Evolutionary conservation across 2,888 invertebrate species (phyloP), one percentile per base, ranked within the genome.

Genomic region (Diarsia brunnea): DNA sequence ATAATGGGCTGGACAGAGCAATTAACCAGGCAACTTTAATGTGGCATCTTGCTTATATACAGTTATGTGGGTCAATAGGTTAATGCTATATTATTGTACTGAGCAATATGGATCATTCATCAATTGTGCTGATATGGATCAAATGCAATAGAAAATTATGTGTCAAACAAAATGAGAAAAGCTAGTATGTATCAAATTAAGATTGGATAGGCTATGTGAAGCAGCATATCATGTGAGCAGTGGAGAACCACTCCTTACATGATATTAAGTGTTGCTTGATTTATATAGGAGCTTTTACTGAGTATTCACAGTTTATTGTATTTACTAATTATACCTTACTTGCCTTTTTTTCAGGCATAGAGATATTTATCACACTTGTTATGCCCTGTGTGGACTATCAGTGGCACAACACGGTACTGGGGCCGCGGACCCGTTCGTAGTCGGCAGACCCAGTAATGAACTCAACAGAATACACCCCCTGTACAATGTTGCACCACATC

Each of bases 321-420:
- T 24, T 24, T 70, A 24, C 11, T 47, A 16, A 58, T 21, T 19
- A 24, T 21, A 60, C 21, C 21, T 10, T n/a, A n/a, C n/a, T 75
- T 94, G 84, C 24, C 24, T 27, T 16, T 58, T 24, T 96, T 96
- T 79, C 95, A 98, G 98, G 92, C 97, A 97, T 68, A 97, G 98
- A 87, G 99, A 99, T 96, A 97, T 98, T 84, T 99, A 99, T 94
- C 99, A 99, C 94, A 99, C 99, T 0, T 99, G 99, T 94, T 99
- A 99, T 92, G 98, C 98, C 1, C 96, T 99, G 66, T 99, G 99
- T 95, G 99, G 99, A 7, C 96, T 99, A 65, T 98, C 99, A 24
- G 97, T 99, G 78, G 98, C 99, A 4, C 99, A 99, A 93, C 98
- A 98, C 93, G 96, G 96, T 63, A 94, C 94, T 7, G 95, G 96